These are phyloP conservation scores for Meandrina meandrites DNA, from an alignment of 92 coral and sea anemone species.

Conservation along the genomic window DNA sequence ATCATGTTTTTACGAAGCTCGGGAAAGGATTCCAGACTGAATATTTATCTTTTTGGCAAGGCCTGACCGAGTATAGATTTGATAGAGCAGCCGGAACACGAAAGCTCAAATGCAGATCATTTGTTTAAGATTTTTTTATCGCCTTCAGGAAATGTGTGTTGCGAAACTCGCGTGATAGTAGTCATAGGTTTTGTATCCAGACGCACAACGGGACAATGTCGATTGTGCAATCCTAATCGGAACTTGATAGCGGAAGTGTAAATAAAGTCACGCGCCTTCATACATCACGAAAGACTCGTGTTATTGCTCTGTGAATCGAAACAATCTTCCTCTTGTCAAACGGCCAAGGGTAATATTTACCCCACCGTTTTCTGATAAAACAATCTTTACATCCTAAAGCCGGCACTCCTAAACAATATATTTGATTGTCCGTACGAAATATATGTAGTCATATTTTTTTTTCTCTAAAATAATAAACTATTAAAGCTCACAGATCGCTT, in stretches of 20 bases:
- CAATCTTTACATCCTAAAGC: background rate
- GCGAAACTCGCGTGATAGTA: background rate
- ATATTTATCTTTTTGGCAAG: background rate
- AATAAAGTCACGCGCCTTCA: background rate
- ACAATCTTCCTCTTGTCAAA: background rate
- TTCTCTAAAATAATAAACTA: too few species aligned
- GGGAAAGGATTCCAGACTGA: background rate
- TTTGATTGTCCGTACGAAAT: background rate
- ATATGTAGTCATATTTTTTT: too few species aligned
- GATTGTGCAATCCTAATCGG: constrained; percentile 3
- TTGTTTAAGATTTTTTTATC: background rate
- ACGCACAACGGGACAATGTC: background rate
- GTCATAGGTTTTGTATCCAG: background rate
- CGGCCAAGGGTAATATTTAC: background rate
- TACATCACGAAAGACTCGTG: background rate
- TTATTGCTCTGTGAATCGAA: too few species aligned
- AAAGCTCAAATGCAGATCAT: background rate
- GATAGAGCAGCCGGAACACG: background rate
- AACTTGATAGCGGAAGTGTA: background rate
- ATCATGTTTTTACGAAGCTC: background rate
- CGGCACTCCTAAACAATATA: background rate
- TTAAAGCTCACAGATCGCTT: too few species aligned
- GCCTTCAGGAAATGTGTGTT: constrained; percentile 12
- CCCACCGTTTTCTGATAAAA: background rate
- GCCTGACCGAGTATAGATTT: background rate